phyloP scores from a whole-genome alignment of 92 coral and sea anemone genomes.

The Palythoa grandis region DNA sequence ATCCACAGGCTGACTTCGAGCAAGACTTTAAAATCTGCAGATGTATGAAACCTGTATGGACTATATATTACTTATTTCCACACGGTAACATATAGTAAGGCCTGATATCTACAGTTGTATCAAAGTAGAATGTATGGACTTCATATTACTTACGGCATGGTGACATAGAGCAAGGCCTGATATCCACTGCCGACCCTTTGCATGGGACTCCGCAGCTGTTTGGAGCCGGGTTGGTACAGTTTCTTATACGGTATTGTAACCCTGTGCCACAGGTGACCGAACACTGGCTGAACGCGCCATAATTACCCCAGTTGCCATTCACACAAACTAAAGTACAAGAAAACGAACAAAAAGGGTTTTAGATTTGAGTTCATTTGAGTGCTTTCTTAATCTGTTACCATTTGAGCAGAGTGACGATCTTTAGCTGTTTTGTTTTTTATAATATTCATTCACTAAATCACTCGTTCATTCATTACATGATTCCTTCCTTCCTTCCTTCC shows the following conservation, averaged over 20 bases:
- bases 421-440: no score
- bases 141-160: not conserved
- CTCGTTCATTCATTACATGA: no score
- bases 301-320: constrained; percentile 32
- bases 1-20: no score
- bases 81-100: not conserved
- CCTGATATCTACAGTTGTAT: not conserved
- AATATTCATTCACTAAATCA: no score
- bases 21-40: no score
- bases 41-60: no score
- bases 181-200: constrained; percentile 1
- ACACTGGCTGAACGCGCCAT: constrained; percentile 26
- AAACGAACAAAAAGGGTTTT: not conserved
- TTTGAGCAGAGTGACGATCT: no score
- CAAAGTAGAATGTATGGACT: not conserved
- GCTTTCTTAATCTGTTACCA: no score
- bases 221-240: constrained; percentile 35
- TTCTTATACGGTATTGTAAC: constrained; percentile 2
- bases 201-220: constrained; percentile 18
- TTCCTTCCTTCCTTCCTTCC: no score
- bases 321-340: constrained; percentile 1
- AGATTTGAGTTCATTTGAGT: no score
- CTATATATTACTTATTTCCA: not conserved
- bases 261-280: constrained; percentile 41
- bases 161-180: not conserved